Evolutionary conservation across 1,140 invertebrate genomes (phyloP), one percentile per base, ranked within the genome.

Genomic region (Zaprionus tsacasi): DNA sequence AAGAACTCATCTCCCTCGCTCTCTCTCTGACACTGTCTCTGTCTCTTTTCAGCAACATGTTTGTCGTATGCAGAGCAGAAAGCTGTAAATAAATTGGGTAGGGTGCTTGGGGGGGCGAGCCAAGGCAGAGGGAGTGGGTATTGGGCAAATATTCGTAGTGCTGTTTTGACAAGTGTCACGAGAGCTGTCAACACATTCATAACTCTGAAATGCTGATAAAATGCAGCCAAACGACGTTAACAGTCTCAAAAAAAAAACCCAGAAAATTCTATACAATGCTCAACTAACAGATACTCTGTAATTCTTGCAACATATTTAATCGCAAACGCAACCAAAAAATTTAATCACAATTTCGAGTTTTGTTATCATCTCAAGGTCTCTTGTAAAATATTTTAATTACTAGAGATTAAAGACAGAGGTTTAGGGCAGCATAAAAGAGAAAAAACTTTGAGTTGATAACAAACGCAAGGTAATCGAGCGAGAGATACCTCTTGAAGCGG

Each of bases 81-180:
- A 70, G 71, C 57, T 85, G 76, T 78, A 70, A 85, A 79, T 78
- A 74, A 75, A 70, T 78, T 78, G 68, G 45, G n/a, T 17, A 15
- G 40, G 3, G n/a, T 15, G 6, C 4, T 43, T 3, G n/a, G 40
- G 13, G n/a, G 40, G 2, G 38, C 1, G 13, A 7, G 13, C 1
- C 2, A n/a, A 13, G 13, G n/a, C n/a, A 15, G n/a, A 15, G 40
- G 40, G 30, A 54, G 50, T 30, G n/a, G 36, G 40, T 43, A 64
- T 67, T 70, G 63, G 78, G 13, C 75, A 86, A 78, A 81, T 75
- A 81, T 33, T 57, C 56, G 60, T 45, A 38, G 56, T 38, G 67
- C 72, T 77, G 75, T 79, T 87, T 76, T 87, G 82, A 88, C 82
- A 88, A 87, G 82, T 88, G 82, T 73, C 76, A 70, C 78, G 63